Evolutionary conservation across 2,888 invertebrate species (phyloP), one percentile per base, ranked within the genome.

Genomic region (Eristalis pertinax): DNA sequence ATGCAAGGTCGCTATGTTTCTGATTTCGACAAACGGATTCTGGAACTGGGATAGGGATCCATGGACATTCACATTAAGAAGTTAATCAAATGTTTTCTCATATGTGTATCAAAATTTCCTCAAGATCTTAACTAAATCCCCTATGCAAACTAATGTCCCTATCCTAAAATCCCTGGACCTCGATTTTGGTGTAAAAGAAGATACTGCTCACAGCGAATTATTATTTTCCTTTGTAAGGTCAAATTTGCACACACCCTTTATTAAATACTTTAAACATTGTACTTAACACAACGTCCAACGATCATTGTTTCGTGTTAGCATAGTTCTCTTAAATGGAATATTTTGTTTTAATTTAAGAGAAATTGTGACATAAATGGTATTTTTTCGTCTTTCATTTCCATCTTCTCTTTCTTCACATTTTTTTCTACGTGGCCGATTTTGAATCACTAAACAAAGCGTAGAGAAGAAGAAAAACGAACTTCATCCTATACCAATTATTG

Each of bases 341-440:
- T 50, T 50, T 50, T 50, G 50, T 19, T 50, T 50, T 1, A 19
- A 50, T 19, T 19, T 50, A 50, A 50, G 50, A 50, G 50, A 50
- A 19, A 8, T 19, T 50, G n/a, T 50, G 50, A 50, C 50, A 50
- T 19, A 50, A 50, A 50, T 50, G 50, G 50, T 19, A 19, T 50
- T 43, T 50, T 19, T 50, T 50, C 19, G 19, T 19, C 50, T 50
- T 50, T 19, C 50, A 7, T 8, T 50, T 50, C 50, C 50, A 50
- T 50, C 50, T 19, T n/a, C 50, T 50, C 50, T 50, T 50, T 19
- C 50, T 19, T 50, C 19, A 50, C 50, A 50, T 50, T 50, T 50
- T 43, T 50, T 50, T 50, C 50, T 50, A 50, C 50, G 50, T 50
- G 50, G 50, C 50, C 50, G 50, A 50, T 50, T 50, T 50, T 50